These are phyloP conservation scores for Gymnoscopelus microlampas DNA, from an alignment of 2,797 vertebrate genomes.

Conservation along the genomic window DNA sequence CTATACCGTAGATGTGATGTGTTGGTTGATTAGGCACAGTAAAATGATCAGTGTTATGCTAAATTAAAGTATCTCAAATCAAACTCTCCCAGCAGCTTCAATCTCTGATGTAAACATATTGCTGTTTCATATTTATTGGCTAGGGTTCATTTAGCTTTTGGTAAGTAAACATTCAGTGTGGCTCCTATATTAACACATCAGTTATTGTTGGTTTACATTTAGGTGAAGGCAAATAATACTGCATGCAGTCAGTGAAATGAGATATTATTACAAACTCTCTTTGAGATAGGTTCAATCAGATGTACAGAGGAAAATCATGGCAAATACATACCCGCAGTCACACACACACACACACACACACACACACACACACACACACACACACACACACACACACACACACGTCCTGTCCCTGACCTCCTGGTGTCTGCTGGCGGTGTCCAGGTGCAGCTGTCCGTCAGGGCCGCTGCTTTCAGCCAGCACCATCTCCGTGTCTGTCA, in stretches of 20 bases:
- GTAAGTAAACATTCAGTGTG: slow-evolving; percentile 20
- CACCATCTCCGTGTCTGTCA: slow-evolving; percentile 84
- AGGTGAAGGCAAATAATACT: not conserved
- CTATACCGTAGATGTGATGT: slow-evolving; percentile 10
- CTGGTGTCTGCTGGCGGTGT: slow-evolving; percentile 82
- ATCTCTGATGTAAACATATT: slow-evolving; percentile 28
- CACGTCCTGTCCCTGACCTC: slow-evolving; percentile 78
- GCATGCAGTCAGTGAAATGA: not conserved
- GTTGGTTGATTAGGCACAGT: slow-evolving; percentile 45
- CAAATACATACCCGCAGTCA: not conserved
- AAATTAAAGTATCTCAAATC: slow-evolving; percentile 48
- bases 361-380: not conserved
- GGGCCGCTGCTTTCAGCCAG: slow-evolving; percentile 77
- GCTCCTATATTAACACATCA: slow-evolving; percentile 10
- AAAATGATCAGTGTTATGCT: slow-evolving; percentile 3
- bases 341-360: not conserved
- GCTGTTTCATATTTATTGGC: slow-evolving; percentile 8
- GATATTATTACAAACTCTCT: not conserved
- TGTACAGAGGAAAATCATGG: not conserved
- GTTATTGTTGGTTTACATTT: slow-evolving; percentile 12
- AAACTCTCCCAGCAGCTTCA: slow-evolving; percentile 28
- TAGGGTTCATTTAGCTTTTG: slow-evolving; percentile 25
- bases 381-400: slow-evolving; percentile 18
- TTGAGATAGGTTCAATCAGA: not conserved
- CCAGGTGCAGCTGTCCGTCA: slow-evolving; percentile 83